Evolutionary conservation across 2,888 invertebrate genomes (phyloP), one percentile per base, ranked within the genome.

Genomic region (Plusia festucae): DNA sequence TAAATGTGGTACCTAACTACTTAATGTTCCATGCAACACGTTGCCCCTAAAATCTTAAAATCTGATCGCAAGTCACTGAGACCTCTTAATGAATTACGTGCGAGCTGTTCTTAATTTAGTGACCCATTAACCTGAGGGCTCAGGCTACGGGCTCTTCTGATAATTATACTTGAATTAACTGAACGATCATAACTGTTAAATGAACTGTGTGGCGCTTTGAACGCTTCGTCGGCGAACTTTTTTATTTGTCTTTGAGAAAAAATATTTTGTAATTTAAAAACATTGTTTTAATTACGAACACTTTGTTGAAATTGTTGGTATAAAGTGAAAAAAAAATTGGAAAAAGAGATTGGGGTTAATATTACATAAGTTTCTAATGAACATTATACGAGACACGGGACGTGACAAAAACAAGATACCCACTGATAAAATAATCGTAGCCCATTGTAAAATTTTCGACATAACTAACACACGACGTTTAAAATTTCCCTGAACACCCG

Each of bases 161-260:
- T 69, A 72, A 77, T 77, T 77, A 79, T 77, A 73, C 77, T 72
- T 30, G 79, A 79, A 64, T 77, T 79, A 76, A 63, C 56, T 70
- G 27, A 54, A 63, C 59, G 72, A 75, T 75, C 69, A 72, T 79
- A 76, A 77, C 65, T 65, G 65, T 65, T 79, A 52, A 78, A 76
- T 75, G 66, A 63, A 65, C 68, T 60, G 65, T 68, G n/a, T 46
- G 60, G 51, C 49, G 46, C 53, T 63, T 59, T 40, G 32, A 49
- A 5, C 56, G 46, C 46, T 49, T 32, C 5, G 22, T 0, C 15
- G 49, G 0, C 3, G 11, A 13, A 16, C n/a, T 30, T 63, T 63
- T 44, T 57, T 57, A 30, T 44, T 53, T 46, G 11, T 60, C 13
- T 24, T 11, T 3, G 6, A 15, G 8, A 4, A 0, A 2, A 0